Evolutionary conservation across 1,140 invertebrate species (phyloP).

Genomic region (Drosophila baimaii): DNA sequence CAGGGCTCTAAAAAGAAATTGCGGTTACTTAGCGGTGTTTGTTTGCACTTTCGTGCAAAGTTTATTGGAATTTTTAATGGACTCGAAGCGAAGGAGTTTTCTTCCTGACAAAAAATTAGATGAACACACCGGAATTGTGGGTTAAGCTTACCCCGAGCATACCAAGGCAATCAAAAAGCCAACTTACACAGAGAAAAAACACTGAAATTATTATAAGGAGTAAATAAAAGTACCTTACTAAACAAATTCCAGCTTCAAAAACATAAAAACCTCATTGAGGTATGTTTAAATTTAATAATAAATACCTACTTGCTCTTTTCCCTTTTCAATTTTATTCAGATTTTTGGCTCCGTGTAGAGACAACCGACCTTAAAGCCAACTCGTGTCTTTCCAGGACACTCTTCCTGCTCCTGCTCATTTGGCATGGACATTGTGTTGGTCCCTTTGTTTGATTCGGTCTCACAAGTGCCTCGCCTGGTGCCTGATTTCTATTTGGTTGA

Average conservation of each 20-base stretch:
- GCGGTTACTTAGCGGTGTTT: conserved; percentile 15
- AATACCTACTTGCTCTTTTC: background rate
- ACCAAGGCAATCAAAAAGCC: background rate
- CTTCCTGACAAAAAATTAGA: conserved; percentile 1
- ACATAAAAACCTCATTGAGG: background rate
- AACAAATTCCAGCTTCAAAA: background rate
- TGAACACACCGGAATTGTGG: background rate
- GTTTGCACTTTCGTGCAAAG: conserved; percentile 24
- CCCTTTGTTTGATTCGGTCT: conserved; percentile 48
- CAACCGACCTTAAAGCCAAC: background rate
- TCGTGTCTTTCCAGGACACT: conserved; percentile 11
- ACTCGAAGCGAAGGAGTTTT: background rate
- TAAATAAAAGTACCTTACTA: background rate
- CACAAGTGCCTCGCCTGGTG: conserved; percentile 38
- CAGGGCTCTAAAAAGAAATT: conserved; percentile 5
- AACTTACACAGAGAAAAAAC: background rate
- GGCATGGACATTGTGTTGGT: conserved; percentile 62
- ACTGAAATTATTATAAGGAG: no score
- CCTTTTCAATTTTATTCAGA: background rate
- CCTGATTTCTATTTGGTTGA: conserved; percentile 68
- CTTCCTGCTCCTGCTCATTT: conserved; percentile 44
- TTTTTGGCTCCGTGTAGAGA: background rate
- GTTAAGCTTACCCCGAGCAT: background rate
- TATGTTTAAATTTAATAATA: background rate
- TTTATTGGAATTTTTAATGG: conserved; percentile 37